These are phyloP conservation scores for Eurytoma adleriae DNA, from an alignment of 2,888 invertebrate species.

Conservation along the genomic window DNA sequence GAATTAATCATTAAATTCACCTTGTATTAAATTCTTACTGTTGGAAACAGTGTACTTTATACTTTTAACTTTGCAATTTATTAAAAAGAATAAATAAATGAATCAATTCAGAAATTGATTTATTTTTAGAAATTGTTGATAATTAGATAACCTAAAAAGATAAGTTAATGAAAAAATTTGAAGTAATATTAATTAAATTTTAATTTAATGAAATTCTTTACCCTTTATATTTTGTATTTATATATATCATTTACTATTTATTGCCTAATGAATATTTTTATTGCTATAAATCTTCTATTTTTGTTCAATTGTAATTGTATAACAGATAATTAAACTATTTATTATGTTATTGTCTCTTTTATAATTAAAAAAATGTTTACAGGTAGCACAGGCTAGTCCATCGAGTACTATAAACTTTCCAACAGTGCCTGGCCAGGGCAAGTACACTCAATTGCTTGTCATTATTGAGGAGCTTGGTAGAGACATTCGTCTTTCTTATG, in stretches of 20 bases:
- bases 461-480: slow-evolving; percentile 77
- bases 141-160: too few relatives aligned
- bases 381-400: slow-evolving; percentile 72
- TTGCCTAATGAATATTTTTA: too few relatives aligned
- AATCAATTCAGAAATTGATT: not conserved
- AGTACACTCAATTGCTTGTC: slow-evolving; percentile 73
- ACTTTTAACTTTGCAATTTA: not conserved
- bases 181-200: too few relatives aligned
- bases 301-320: too few relatives aligned
- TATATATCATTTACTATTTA: too few relatives aligned
- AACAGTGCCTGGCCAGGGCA: slow-evolving; percentile 74
- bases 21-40: not conserved
- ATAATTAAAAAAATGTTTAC: not conserved
- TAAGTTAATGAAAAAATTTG: not conserved
- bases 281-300: too few relatives aligned
- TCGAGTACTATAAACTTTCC: slow-evolving; percentile 73
- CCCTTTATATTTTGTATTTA: too few relatives aligned
- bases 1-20: not conserved
- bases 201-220: too few relatives aligned
- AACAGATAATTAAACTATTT: not conserved
- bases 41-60: too few relatives aligned
- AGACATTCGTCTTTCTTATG: slow-evolving; percentile 75
- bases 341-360: too few relatives aligned
- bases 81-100: not conserved
- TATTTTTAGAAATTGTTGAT: not conserved